phyloP scores from a whole-genome alignment of 2,797 vertebrate species.

The Danio tinwini region DNA sequence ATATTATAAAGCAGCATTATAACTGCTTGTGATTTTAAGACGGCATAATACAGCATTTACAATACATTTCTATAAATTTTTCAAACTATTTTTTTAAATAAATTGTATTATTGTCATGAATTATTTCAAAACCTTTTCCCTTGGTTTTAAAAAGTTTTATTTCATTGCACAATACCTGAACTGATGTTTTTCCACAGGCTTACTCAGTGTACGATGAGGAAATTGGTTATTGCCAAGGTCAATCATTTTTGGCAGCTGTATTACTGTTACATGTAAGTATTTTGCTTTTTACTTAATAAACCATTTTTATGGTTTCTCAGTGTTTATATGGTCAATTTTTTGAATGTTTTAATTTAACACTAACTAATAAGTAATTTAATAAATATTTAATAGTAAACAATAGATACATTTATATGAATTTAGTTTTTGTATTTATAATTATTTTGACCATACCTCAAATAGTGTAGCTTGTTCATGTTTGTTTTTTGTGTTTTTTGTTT shows the following conservation, averaged over 20 bases:
- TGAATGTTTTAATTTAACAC: too few species aligned
- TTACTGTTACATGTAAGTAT: constrained; percentile 94
- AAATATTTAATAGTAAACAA: too few species aligned
- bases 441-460: background rate
- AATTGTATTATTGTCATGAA: background rate
- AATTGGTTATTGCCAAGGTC: constrained; percentile 97
- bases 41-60: background rate
- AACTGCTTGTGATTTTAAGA: background rate
- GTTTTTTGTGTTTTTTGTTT: background rate
- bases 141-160: background rate
- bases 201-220: constrained; percentile 97
- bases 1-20: background rate
- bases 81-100: background rate
- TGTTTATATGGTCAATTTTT: too few species aligned
- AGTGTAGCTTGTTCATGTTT: background rate
- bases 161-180: background rate
- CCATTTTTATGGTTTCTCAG: too few species aligned
- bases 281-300: background rate
- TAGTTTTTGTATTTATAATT: too few species aligned
- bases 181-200: constrained; percentile 77
- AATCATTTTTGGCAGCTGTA: constrained; percentile 97
- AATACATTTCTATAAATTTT: too few species aligned
- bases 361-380: too few species aligned
- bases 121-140: background rate
- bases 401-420: too few species aligned